Conservation (phyloP, 2,888 invertebrate genomes). For the Pollenia griseotomentosa region DNA sequence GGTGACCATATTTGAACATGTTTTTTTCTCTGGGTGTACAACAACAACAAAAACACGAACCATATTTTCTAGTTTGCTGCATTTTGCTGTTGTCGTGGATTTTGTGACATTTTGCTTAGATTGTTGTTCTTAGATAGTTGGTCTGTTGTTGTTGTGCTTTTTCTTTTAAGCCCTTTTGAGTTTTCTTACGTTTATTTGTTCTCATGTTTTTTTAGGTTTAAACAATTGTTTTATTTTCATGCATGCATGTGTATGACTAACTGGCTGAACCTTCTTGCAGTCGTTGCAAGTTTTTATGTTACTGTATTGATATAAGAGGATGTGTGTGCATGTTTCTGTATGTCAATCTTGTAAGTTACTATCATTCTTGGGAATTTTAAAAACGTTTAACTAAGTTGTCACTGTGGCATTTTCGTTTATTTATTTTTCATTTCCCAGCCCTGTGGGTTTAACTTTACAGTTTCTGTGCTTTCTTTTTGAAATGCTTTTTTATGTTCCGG, state of each 20-base stretch:
- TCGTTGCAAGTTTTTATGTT: background rate
- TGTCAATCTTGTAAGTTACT: conserved; percentile 39
- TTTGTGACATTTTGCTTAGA: conserved; percentile 35
- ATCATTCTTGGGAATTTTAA: conserved; percentile 50
- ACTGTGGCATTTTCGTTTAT: conserved; percentile 41
- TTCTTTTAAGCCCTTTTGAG: conserved; percentile 15
- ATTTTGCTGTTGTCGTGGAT: conserved; percentile 6
- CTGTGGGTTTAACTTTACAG: background rate
- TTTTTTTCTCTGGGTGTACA: no score
- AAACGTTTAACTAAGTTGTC: conserved; percentile 59
- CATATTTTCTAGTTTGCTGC: conserved; percentile 21
- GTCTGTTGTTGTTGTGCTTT: background rate
- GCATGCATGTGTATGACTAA: background rate
- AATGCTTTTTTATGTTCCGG: background rate
- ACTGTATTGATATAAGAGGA: conserved; percentile 15
- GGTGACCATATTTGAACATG: no score
- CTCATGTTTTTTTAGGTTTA: background rate
- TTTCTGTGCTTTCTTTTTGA: background rate
- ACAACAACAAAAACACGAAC: background rate
- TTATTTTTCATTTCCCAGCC: conserved; percentile 10
- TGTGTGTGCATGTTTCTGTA: background rate
- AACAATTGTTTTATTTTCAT: background rate
- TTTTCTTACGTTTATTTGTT: background rate
- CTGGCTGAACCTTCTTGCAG: conserved; percentile 4
- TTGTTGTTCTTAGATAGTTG: conserved; percentile 18